phyloP scores from a whole-genome alignment of 2,888 invertebrate species.

The Tethea ocularis region DNA sequence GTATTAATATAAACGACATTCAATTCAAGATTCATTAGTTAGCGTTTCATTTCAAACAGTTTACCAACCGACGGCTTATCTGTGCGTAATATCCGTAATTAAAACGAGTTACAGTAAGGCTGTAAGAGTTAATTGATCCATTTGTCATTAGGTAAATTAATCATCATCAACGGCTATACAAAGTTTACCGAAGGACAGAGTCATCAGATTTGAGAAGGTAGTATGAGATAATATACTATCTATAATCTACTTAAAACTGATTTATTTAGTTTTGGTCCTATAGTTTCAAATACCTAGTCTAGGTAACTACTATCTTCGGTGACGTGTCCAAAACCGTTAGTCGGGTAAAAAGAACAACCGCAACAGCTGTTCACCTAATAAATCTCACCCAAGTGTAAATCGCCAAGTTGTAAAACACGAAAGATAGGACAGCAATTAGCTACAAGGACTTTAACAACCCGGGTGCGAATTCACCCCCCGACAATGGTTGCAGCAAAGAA shows the following conservation, averaged over 20 bases:
- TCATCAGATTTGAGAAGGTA: no score
- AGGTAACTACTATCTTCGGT: not conserved
- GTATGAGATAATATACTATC: no score
- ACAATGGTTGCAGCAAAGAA: conserved; percentile 12
- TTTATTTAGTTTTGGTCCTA: no score
- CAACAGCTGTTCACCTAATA: not conserved
- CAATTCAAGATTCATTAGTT: conserved; percentile 54
- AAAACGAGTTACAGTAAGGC: not conserved
- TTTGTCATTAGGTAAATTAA: no score
- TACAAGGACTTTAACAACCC: conserved; percentile 5
- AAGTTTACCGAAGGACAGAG: not conserved
- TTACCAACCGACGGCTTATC: conserved; percentile 20
- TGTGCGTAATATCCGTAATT: not conserved
- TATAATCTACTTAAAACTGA: no score
- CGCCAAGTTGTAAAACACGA: conserved; percentile 1
- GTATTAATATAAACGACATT: conserved; percentile 38
- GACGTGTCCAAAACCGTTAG: not conserved
- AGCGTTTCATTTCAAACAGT: conserved; percentile 46
- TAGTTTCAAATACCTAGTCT: no score
- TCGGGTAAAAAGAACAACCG: not conserved
- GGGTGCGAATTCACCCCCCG: conserved; percentile 6
- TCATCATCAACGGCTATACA: not conserved
- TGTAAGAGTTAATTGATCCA: not conserved
- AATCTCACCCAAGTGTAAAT: conserved; percentile 6
- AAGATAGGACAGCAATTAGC: conserved; percentile 7